Conservation (phyloP, 2,888 invertebrate species). For the Caenorhabditis angaria region DNA sequence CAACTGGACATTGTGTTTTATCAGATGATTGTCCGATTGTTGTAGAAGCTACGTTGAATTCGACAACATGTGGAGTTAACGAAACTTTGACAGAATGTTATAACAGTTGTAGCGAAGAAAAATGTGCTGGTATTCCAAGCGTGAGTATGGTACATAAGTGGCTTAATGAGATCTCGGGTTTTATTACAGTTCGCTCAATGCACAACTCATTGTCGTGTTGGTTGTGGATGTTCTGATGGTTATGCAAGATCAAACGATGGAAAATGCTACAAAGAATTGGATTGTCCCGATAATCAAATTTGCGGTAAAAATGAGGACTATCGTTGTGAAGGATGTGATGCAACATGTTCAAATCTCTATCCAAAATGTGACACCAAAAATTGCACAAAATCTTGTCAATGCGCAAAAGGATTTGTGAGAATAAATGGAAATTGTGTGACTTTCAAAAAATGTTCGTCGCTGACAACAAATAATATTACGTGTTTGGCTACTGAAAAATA, state of each 20-base stretch:
- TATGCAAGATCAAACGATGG: conserved; percentile 25
- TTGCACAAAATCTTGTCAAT: conserved; percentile 15
- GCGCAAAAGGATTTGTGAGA: conserved; percentile 27
- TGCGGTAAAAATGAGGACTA: conserved; percentile 29
- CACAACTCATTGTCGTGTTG: conserved; percentile 22
- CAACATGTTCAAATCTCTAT: conserved; percentile 23
- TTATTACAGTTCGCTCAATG: conserved; percentile 13
- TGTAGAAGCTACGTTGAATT: background rate
- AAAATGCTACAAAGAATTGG: conserved; percentile 19
- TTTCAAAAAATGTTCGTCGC: conserved; percentile 8
- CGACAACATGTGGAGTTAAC: conserved; percentile 7
- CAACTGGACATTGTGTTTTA: background rate
- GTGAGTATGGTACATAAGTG: background rate
- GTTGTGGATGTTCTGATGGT: conserved; percentile 20
- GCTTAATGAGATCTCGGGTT: background rate
- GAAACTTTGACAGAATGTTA: conserved; percentile 17
- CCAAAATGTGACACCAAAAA: conserved; percentile 17
- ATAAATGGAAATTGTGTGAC: conserved; percentile 32
- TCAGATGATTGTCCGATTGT: background rate
- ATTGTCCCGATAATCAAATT: conserved; percentile 22
- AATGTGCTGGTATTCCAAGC: conserved; percentile 13
- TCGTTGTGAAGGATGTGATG: conserved; percentile 24
- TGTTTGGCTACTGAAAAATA: conserved; percentile 24
- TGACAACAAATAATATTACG: conserved; percentile 14
- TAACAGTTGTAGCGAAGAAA: conserved; percentile 21